These are phyloP conservation scores for Castor canadensis DNA, from an alignment of 2,113 vertebrate species.

Conservation along the genomic window DNA sequence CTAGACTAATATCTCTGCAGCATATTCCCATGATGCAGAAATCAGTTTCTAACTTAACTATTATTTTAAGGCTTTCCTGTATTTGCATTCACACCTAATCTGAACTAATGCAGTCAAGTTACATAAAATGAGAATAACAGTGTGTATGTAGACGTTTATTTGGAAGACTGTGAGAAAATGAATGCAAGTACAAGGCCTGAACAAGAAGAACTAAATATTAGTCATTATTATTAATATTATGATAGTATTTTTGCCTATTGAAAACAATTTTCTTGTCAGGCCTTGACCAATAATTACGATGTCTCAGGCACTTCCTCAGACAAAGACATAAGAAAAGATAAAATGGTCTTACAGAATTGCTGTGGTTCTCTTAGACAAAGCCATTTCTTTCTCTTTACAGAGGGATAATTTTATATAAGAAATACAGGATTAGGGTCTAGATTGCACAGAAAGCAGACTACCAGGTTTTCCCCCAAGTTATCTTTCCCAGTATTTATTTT, in stretches of 20 bases:
- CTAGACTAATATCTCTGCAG: neutral
- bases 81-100: conserved; percentile 53
- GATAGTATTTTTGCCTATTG: conserved; percentile 9
- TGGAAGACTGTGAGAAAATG: conserved; percentile 51
- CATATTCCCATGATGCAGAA: neutral
- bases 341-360: neutral
- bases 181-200: neutral
- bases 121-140: conserved; percentile 51
- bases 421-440: neutral
- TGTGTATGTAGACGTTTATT: conserved; percentile 20
- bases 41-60: neutral
- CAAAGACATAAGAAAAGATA: conserved; percentile 41
- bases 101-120: conserved; percentile 27
- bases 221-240: conserved; percentile 54
- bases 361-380: neutral
- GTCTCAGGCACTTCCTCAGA: conserved; percentile 43
- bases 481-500: neutral
- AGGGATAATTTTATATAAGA: neutral
- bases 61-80: neutral
- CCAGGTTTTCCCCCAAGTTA: neutral
- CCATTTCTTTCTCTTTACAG: neutral
- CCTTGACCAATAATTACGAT: conserved; percentile 40
- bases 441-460: neutral
- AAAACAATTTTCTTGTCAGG: conserved; percentile 62
- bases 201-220: conserved; percentile 49